A percentile compares a stretch with the other conserved stretches of the same genome.
Conservation (phyloP, 2,797 vertebrate species). For the Phoeniculus purpureus region DNA sequence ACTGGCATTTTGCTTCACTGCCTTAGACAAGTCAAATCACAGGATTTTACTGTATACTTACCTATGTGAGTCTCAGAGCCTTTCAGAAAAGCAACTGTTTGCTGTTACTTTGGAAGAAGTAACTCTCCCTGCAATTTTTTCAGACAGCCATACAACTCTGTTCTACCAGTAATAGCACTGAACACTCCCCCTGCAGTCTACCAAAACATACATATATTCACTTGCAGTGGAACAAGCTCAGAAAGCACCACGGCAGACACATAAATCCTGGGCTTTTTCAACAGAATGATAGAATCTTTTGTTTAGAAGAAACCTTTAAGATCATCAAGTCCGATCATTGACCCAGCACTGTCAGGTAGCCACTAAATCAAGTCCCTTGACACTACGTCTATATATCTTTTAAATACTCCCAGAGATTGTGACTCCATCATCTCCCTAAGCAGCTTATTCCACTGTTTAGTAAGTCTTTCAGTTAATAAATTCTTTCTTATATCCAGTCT, state of each 20-base stretch:
- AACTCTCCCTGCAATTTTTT: background rate
- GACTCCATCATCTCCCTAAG: too few relatives aligned
- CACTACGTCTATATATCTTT: too few relatives aligned
- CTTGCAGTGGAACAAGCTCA: background rate
- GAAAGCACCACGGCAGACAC: background rate
- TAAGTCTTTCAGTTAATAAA: too few relatives aligned
- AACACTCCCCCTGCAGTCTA: fast-evolving
- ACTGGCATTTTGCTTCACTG: background rate
- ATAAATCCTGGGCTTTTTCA: background rate
- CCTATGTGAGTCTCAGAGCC: background rate
- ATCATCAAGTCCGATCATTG: too few relatives aligned
- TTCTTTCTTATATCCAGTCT: too few relatives aligned
- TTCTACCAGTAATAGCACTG: background rate
- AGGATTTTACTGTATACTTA: background rate
- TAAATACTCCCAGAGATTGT: too few relatives aligned
- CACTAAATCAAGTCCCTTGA: too few relatives aligned
- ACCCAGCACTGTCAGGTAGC: too few relatives aligned
- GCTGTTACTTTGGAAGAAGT: background rate
- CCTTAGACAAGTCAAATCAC: background rate
- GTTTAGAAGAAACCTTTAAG: too few relatives aligned
- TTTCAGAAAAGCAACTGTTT: background rate
- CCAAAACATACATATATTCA: fast-evolving
- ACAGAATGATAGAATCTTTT: too few relatives aligned
- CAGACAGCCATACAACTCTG: background rate
- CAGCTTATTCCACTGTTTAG: too few relatives aligned